These are phyloP conservation scores for Acronicta alni DNA, from an alignment of 2,888 invertebrate genomes.

Conservation along the genomic window DNA sequence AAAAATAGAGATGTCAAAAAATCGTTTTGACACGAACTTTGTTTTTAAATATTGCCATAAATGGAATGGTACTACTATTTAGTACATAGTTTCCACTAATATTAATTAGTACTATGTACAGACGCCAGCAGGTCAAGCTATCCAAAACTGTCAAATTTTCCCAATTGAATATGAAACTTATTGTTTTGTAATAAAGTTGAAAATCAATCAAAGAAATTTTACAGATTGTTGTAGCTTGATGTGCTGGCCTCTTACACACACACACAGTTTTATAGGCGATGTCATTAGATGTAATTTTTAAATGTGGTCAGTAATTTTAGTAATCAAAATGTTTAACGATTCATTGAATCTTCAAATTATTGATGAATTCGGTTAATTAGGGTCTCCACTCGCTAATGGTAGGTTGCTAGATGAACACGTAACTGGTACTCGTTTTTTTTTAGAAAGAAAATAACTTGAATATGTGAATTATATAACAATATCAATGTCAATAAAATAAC, in stretches of 20 bases:
- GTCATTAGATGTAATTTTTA: slow-evolving; percentile 10
- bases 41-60: slow-evolving; percentile 35
- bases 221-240: too few species aligned
- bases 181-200: too few species aligned
- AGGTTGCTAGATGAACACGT: slow-evolving; percentile 42
- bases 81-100: slow-evolving; percentile 17
- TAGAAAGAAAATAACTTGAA: slow-evolving; percentile 12
- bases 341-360: slow-evolving; percentile 18
- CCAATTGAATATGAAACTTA: too few species aligned
- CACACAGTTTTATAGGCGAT: slow-evolving; percentile 13
- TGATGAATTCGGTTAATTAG: slow-evolving; percentile 22
- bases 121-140: too few species aligned
- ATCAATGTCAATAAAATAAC: background rate
- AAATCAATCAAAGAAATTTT: too few species aligned
- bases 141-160: too few species aligned
- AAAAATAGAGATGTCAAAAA: slow-evolving; percentile 18
- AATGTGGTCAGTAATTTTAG: slow-evolving; percentile 5
- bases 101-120: slow-evolving; percentile 18
- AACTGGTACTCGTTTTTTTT: slow-evolving; percentile 14
- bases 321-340: slow-evolving; percentile 9
- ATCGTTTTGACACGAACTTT: slow-evolving; percentile 9
- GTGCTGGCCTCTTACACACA: too few species aligned
- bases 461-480: background rate
- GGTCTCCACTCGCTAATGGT: slow-evolving; percentile 19
- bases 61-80: slow-evolving; percentile 10